Percentiles rank a stretch among this genome's conserved stretches.
phyloP scores from a whole-genome alignment of 2,113 vertebrate species.

The Lophochroa leadbeateri region DNA sequence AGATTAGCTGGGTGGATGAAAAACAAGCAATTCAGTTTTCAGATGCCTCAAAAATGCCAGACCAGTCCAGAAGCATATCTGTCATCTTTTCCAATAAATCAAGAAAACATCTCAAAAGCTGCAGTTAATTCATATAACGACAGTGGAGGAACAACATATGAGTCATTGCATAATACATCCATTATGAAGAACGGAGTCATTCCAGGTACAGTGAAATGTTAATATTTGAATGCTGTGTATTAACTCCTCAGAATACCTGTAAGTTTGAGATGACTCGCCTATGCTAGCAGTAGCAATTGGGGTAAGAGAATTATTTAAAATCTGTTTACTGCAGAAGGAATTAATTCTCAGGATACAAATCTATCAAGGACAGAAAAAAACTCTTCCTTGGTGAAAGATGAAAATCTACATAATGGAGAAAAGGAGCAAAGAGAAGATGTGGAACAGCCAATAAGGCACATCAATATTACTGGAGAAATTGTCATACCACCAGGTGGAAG shows the following conservation, averaged over 20 bases:
- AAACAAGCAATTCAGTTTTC: slow-evolving; percentile 81
- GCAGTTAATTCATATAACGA: not conserved
- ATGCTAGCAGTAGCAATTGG: not conserved
- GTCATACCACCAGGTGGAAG: slow-evolving; percentile 79
- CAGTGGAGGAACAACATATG: not conserved
- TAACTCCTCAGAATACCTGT: not conserved
- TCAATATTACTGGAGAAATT: not conserved
- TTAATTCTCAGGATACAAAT: not conserved
- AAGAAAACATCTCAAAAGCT: not conserved
- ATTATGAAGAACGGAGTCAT: not conserved
- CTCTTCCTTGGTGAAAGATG: not conserved
- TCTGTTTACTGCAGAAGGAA: not conserved
- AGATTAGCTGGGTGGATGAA: slow-evolving; percentile 90
- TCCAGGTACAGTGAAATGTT: slow-evolving; percentile 47
- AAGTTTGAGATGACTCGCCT: not conserved
- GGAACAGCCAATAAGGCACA: not conserved
- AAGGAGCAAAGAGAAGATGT: not conserved
- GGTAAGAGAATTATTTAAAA: not conserved
- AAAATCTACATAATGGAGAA: not conserved
- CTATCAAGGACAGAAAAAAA: not conserved
- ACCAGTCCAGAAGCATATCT: not conserved
- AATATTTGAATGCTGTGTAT: not conserved
- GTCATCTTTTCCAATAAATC: not conserved
- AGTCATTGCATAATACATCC: not conserved
- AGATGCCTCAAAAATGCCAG: not conserved